Evolutionary conservation across 2,797 vertebrate species (phyloP), one percentile per base, ranked within the genome.

Genomic region (Mionectes olivaceus): DNA sequence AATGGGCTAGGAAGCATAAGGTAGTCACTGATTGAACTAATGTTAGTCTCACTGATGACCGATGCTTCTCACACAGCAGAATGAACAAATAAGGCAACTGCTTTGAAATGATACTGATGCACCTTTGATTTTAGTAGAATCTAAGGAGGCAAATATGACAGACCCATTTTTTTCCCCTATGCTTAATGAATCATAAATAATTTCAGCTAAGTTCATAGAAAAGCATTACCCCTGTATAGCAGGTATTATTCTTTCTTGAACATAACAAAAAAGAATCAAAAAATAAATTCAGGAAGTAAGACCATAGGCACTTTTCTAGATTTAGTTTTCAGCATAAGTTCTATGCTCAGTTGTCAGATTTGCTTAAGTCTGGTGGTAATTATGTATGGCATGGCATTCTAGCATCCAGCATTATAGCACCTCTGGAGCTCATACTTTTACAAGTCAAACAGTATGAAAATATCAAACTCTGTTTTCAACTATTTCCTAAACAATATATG

Each of bases 91-190:
- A 59, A 82, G 30, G 24, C 19, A 79, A 7, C 5, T 81, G 14
- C 39, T 81, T 83, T 27, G 19, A 77, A 87, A 90, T 19, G 5
- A 57, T 49, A 32, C 5, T 49, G 13, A 55, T 30, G 10, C 3
- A 82, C 4, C 13, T 91, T 50, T 55, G 71, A n/a, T 50, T 71
- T 74, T 65, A 16, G 12, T 68, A 55, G 33, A 19, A 60, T 41
- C 21, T 71, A 57, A 64, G 14, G 21, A 78, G 5, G 3, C 5
- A 83, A 67, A 91, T 52, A 32, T 1, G 8, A 60, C 24, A 80
- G 25, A 43, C 2, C 0, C 9, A 39, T 7, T 32, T 11, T 33
- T 46, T 25, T 22, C 4, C 1, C 3, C 15, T 4, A 22, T 44
- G 12, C 8, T 13, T 81, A 70, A 63, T 2, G 2, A 77, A 39